Base-by-base conservation (phyloP, 2,888 invertebrate genomes). In the Mythimna lalbum region DNA sequence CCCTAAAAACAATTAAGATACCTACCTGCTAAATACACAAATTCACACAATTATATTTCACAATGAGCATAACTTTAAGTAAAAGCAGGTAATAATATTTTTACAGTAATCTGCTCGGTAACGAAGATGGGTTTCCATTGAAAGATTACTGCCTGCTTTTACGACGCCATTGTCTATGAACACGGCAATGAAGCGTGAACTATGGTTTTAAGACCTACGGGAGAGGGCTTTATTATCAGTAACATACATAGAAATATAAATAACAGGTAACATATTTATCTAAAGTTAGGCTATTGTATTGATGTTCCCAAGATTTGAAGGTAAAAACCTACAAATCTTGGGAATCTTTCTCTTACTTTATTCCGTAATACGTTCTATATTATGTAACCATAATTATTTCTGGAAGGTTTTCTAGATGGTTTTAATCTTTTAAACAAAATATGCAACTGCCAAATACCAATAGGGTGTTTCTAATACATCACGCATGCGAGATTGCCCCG, bases 71-170 rank as follows among this genome's bases (percentile, higher is more conserved):
- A 53, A 27, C 43, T 59, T 39, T 36, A 50, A 31, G 50, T 19
- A 17, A 19, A 43, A 47, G n/a, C 80, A 67, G 78, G 80, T 75
- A 78, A 23, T 17, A 21, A 61, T 62, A 23, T 50, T 73, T 10
- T 56, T 53, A 59, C 55, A 63, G 39, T 56, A 69, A 55, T 65
- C 64, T 39, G 53, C 53, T 43, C 31, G 56, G 52, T 19, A 39
- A 43, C n/a, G 68, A 80, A 67, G 66, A 61, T 71, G 59, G 21
- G 52, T 60, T 66, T 79, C 55, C 67, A 80, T 76, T 80, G 72
- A 74, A 76, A 64, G 73, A 75, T 67, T 67, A 73, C 65, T 63
- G 61, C 17, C n/a, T 36, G 49, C 36, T 74, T 78, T 64, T 74
- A 78, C 53, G 63, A 59, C 53, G 14, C 53, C 50, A 78, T 69